A percentile compares a stretch with the other conserved stretches of the same genome.
Conservation (phyloP, 2,797 vertebrate genomes). For the Bradypodion pumilum region DNA sequence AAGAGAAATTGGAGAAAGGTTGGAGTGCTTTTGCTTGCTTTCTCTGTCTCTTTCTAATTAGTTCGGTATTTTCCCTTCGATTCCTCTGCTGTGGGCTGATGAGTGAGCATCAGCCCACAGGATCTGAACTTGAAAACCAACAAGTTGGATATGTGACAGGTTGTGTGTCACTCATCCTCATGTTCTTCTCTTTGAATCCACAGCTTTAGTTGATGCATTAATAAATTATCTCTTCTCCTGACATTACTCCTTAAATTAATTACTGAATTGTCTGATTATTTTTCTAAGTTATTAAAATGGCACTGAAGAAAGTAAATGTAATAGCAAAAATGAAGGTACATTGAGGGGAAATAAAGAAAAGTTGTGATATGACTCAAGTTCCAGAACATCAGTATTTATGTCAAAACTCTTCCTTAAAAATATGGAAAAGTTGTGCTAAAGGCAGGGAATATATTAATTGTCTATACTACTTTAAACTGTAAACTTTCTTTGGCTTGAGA, state of each 20-base stretch:
- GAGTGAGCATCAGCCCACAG: background rate
- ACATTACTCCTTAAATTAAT: background rate
- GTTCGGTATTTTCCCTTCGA: background rate
- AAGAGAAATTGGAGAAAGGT: background rate
- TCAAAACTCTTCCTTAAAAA: background rate
- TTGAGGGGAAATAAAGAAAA: background rate
- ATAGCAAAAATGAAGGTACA: background rate
- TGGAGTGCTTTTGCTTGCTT: background rate
- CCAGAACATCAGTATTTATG: background rate
- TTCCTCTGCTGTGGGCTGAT: too few species aligned
- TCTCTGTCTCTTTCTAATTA: background rate
- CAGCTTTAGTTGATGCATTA: background rate
- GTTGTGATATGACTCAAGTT: background rate
- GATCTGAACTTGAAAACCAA: background rate
- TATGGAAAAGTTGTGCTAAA: background rate
- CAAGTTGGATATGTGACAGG: background rate
- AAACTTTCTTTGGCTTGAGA: too few species aligned
- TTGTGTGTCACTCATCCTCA: background rate
- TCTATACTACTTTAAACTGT: too few species aligned
- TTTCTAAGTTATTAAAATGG: background rate
- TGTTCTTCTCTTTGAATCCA: background rate
- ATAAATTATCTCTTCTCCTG: background rate
- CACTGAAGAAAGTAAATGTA: background rate
- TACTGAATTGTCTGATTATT: background rate
- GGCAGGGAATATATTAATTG: too few species aligned